These are phyloP conservation scores for Callipepla squamata DNA, from an alignment of 2,113 vertebrate species.

Conservation along the genomic window DNA sequence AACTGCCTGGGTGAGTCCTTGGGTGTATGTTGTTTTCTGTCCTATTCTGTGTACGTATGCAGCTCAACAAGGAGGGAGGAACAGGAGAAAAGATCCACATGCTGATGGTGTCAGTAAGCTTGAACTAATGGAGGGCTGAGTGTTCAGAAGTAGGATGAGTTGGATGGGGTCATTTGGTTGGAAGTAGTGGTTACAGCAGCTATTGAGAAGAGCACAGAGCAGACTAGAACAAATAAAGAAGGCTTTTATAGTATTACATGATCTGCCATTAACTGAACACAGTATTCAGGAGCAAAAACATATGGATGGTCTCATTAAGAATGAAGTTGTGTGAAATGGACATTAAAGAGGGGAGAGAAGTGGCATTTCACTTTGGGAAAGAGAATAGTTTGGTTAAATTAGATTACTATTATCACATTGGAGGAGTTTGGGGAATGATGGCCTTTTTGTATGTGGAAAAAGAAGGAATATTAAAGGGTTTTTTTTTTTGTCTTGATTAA, in stretches of 20 bases:
- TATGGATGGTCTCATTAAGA: slow-evolving; percentile 74
- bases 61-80: background rate
- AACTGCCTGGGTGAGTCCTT: slow-evolving; percentile 39
- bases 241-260: slow-evolving; percentile 55
- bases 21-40: background rate
- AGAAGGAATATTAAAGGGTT: background rate
- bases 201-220: slow-evolving; percentile 40
- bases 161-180: background rate
- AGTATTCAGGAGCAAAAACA: slow-evolving; percentile 66
- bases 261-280: slow-evolving; percentile 69
- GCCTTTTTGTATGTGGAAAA: background rate
- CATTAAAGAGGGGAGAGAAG: slow-evolving; percentile 67
- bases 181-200: slow-evolving; percentile 28
- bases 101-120: background rate
- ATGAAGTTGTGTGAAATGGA: slow-evolving; percentile 70
- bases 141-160: background rate
- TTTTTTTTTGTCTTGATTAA: background rate
- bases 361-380: slow-evolving; percentile 67
- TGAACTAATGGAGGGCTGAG: background rate
- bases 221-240: slow-evolving; percentile 4
- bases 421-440: slow-evolving; percentile 26
- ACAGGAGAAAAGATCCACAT: background rate
- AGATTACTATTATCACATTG: slow-evolving; percentile 53
- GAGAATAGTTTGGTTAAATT: slow-evolving; percentile 74
- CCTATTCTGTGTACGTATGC: background rate